phyloP scores from a whole-genome alignment of 2,113 vertebrate genomes.

The Mellivora capensis region DNA sequence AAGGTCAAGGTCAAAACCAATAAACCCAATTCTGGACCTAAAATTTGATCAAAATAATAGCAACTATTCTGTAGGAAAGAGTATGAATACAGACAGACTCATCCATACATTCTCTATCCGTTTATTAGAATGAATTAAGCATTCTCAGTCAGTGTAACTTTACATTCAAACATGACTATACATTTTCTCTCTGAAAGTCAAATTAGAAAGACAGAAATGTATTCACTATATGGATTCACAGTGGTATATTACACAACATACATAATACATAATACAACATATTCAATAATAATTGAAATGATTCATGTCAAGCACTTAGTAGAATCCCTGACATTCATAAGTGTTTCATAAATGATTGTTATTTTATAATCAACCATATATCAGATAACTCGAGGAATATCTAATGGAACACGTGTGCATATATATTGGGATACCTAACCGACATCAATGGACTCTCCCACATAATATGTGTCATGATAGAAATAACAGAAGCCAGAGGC shows the following conservation, averaged over 20 bases:
- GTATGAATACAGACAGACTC: background rate
- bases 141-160: background rate
- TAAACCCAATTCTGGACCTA: constrained; percentile 13
- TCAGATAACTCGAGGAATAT: background rate
- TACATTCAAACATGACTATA: background rate
- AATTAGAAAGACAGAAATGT: background rate
- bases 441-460: background rate
- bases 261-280: too few species aligned
- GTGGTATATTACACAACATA: background rate
- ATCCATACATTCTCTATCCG: too few species aligned
- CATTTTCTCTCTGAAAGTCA: background rate
- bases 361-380: background rate
- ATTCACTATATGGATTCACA: background rate
- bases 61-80: background rate
- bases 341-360: background rate
- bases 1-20: constrained; percentile 74
- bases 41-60: constrained; percentile 36
- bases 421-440: background rate
- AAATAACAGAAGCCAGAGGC: background rate
- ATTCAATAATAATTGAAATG: background rate
- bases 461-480: background rate
- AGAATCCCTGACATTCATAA: background rate
- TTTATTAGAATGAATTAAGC: background rate
- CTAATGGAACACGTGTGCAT: background rate
- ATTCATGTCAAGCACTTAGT: background rate